Evolutionary conservation across 2,797 vertebrate genomes (phyloP).

Genomic region (Dipus sagitta): DNA sequence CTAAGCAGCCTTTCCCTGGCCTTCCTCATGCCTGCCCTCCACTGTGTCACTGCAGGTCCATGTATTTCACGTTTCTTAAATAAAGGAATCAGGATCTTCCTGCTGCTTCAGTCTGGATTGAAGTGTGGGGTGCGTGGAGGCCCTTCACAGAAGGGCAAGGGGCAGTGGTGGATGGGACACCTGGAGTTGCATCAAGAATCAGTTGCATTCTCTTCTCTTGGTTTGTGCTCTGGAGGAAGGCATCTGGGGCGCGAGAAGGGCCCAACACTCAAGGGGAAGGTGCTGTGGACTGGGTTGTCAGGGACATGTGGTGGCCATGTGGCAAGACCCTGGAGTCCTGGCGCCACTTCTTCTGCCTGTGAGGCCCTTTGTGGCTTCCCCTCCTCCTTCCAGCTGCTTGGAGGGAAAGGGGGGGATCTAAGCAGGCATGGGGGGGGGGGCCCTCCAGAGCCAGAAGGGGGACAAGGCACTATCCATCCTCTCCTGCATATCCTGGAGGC

Average conservation of each 20-base stretch:
- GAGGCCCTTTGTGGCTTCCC: conserved; percentile 78
- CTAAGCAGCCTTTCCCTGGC: conserved; percentile 27
- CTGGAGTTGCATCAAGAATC: conserved; percentile 51
- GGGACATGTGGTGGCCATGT: conserved; percentile 85
- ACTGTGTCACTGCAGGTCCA: conserved; percentile 79
- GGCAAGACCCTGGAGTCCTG: conserved; percentile 83
- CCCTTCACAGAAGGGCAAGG: conserved; percentile 30
- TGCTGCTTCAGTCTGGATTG: conserved; percentile 31
- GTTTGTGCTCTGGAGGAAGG: conserved; percentile 56
- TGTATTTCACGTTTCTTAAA: conserved; percentile 83
- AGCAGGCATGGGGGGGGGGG: conserved; percentile 74
- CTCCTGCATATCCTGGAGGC: conserved; percentile 79
- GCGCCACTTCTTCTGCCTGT: conserved; percentile 78
- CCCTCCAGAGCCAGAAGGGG: conserved; percentile 64
- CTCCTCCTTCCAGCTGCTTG: conserved; percentile 79
- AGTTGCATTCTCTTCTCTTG: not conserved
- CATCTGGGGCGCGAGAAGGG: conserved; percentile 74
- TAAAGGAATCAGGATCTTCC: conserved; percentile 78
- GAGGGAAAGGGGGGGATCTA: conserved; percentile 73
- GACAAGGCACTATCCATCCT: conserved; percentile 76
- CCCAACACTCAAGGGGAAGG: conserved; percentile 73
- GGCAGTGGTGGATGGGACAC: conserved; percentile 43
- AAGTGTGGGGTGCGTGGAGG: conserved; percentile 31
- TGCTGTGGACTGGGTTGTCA: conserved; percentile 79
- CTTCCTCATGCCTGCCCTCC: not conserved